These are phyloP conservation scores for Phasia obesa DNA, from an alignment of 2,888 invertebrate species.

Conservation along the genomic window DNA sequence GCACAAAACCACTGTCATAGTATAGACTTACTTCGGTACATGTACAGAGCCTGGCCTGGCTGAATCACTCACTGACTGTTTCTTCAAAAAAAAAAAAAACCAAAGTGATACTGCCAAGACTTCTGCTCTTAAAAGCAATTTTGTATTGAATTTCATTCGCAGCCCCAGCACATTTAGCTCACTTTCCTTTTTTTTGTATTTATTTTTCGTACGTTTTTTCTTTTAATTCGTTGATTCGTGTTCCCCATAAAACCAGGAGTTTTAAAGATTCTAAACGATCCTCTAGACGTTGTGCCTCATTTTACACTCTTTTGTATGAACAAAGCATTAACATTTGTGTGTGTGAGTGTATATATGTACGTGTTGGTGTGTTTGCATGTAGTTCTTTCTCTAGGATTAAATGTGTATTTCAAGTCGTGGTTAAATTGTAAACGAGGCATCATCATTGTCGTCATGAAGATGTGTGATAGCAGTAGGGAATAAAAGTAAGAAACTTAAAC, in stretches of 20 bases:
- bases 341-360: not conserved
- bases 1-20: conserved; percentile 54
- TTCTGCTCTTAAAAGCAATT: conserved; percentile 37
- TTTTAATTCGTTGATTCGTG: conserved; percentile 21
- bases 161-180: conserved; percentile 52
- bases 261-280: conserved; percentile 51
- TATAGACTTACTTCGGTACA: conserved; percentile 39
- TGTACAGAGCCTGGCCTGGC: conserved; percentile 20
- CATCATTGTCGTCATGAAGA: conserved; percentile 62
- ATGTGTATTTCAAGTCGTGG: conserved; percentile 67
- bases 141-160: conserved; percentile 55
- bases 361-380: not conserved
- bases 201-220: conserved; percentile 22
- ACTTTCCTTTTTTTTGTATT: conserved; percentile 66
- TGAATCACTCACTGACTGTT: conserved; percentile 14
- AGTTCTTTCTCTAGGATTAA: conserved; percentile 58
- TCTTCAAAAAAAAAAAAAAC: not conserved
- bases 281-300: conserved; percentile 37
- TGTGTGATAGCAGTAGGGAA: conserved; percentile 57
- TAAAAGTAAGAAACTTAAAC: conserved; percentile 41
- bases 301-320: conserved; percentile 46
- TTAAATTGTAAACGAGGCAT: conserved; percentile 69
- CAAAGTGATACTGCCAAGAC: conserved; percentile 15
- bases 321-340: not conserved
- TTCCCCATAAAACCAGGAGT: conserved; percentile 41